Percentiles rank a stretch among this genome's conserved stretches.
These are phyloP conservation scores for Lasioglossum albipes DNA, from an alignment of 1,140 invertebrate species.

Conservation along the genomic window DNA sequence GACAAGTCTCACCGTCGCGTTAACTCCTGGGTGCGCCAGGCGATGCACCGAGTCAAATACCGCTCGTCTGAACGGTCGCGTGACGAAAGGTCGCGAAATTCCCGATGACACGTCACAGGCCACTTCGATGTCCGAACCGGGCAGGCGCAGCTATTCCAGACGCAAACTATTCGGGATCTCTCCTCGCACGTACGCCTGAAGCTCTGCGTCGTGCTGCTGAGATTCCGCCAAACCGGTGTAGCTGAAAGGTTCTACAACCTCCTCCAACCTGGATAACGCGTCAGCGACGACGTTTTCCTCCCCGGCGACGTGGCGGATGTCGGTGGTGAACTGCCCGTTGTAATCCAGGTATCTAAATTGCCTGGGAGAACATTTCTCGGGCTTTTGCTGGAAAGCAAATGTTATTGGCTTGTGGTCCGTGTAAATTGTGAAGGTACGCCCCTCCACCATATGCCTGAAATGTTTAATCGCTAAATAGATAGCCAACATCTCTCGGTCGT, in stretches of 20 bases:
- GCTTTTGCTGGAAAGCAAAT: neutral
- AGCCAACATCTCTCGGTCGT: neutral
- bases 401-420: constrained; percentile 3
- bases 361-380: neutral
- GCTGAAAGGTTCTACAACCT: neutral
- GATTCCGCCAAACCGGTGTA: neutral
- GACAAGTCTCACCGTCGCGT: no score
- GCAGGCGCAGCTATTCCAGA: no score
- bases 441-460: neutral
- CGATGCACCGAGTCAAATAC: no score
- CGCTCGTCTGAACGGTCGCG: no score
- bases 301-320: no score
- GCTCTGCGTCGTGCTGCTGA: neutral
- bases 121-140: no score
- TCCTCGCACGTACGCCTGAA: neutral
- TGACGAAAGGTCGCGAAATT: no score
- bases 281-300: neutral
- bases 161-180: no score
- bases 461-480: neutral
- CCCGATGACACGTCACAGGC: no score
- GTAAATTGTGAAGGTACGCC: neutral
- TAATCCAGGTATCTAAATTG: constrained; percentile 6
- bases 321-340: no score
- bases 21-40: no score
- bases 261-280: neutral